Evolutionary conservation across 1,140 invertebrate species (phyloP).

Genomic region (Epicauta chinensis): DNA sequence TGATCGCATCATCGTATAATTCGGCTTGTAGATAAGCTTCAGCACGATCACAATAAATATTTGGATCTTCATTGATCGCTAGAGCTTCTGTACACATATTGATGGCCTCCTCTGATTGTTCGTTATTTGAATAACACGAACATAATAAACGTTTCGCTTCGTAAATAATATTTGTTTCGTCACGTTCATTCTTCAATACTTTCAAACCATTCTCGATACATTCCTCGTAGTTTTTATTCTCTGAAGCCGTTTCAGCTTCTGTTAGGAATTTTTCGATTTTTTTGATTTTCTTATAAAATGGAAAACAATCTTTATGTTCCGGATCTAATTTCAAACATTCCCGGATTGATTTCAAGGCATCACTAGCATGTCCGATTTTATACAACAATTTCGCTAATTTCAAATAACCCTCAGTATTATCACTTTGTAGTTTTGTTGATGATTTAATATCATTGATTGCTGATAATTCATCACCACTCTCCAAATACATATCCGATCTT

Average conservation of each 20-base stretch:
- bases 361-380: constrained; percentile 83
- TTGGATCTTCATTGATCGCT: constrained; percentile 67
- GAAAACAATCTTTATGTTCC: constrained; percentile 92
- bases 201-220: constrained; percentile 72
- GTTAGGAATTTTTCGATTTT: constrained; percentile 86
- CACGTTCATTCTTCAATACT: constrained; percentile 61
- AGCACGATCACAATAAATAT: constrained; percentile 82
- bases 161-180: constrained; percentile 65
- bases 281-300: constrained; percentile 96
- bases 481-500: constrained; percentile 78
- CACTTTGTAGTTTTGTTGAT: constrained; percentile 82
- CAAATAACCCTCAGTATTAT: constrained; percentile 85
- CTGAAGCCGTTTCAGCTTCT: constrained; percentile 63
- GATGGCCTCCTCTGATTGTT: constrained; percentile 60
- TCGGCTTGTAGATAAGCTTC: constrained; percentile 88
- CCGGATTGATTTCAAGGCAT: constrained; percentile 86
- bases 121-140: constrained; percentile 64
- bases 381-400: constrained; percentile 83
- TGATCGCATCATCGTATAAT: constrained; percentile 89
- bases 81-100: constrained; percentile 75
- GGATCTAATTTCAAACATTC: constrained; percentile 98
- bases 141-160: constrained; percentile 69
- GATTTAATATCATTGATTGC: constrained; percentile 88
- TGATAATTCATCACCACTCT: constrained; percentile 69
- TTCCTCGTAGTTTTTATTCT: constrained; percentile 62